Evolutionary conservation across 2,888 invertebrate genomes (phyloP), one percentile per base, ranked within the genome.

Genomic region (Drosophila pegasa): DNA sequence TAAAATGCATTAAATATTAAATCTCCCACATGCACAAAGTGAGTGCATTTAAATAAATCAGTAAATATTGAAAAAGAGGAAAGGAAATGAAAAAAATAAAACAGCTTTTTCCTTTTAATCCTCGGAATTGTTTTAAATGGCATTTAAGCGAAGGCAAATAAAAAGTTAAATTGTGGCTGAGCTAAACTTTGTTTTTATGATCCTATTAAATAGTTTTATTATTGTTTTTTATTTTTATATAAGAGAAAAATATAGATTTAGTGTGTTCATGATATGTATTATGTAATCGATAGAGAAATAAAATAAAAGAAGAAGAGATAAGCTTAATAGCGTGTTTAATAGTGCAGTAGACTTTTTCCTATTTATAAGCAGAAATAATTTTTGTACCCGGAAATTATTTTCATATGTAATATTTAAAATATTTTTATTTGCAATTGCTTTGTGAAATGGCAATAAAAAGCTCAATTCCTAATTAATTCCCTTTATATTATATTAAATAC

Each of bases 21-120:
- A 73, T 65, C 59, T 38, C 40, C 20, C 48, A 41, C 59, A 59
- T 18, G 38, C 50, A 35, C 10, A 67, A 82, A 79, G 71, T 79
- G 71, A 79, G 71, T 86, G 75, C 80, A 67, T 86, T 83, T 70
- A 82, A 84, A 75, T 80, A 75, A 83, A 83, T 70, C 70, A 65
- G 64, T 45, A 52, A 60, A 54, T 25, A 16, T 29, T 16, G 31
- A 10, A 4, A 18, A n/a, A 7, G 16, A 56, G 0, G n/a, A 45
- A 45, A 3, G 6, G 4, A 27, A 10, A 8, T 20, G 14, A 16
- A 29, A 45, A 5, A 27, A 16, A 10, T 45, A 7, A 45, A 45
- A 45, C 45, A 18, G 20, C 9, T 57, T 37, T 48, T 41, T 22
- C 27, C 18, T 20, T 38, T 50, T 41, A 22, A 63, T n/a, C 50